Percentiles rank a stretch among this genome's conserved stretches.
Conservation (phyloP, 2,113 vertebrate genomes). For the Poecile atricapillus region DNA sequence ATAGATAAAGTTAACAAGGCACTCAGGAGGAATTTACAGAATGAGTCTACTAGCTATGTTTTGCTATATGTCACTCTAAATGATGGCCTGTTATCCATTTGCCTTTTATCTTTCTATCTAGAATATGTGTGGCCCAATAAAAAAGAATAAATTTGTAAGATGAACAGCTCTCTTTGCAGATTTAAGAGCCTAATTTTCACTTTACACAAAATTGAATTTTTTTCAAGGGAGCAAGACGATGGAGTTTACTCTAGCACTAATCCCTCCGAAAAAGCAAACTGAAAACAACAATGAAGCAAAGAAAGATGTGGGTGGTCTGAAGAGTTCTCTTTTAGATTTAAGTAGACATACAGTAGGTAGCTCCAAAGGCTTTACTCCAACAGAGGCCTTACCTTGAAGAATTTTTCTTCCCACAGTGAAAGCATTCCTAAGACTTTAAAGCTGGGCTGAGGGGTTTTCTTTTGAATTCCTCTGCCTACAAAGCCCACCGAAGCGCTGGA, state of each 20-base stretch:
- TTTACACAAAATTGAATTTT: conserved; percentile 70
- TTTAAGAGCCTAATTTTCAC: conserved; percentile 81
- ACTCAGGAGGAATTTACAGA: conserved; percentile 45
- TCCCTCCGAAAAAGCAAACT: conserved; percentile 78
- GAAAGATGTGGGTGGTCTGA: conserved; percentile 76
- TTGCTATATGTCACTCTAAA: conserved; percentile 61
- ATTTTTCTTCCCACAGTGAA: conserved; percentile 55
- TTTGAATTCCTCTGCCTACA: conserved; percentile 30
- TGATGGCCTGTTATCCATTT: conserved; percentile 65
- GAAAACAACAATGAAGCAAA: conserved; percentile 63
- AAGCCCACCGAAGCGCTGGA: not conserved
- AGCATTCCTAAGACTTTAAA: conserved; percentile 43
- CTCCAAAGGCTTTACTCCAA: conserved; percentile 29
- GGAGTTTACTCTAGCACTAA: conserved; percentile 75
- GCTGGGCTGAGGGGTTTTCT: conserved; percentile 14
- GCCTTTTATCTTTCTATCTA: conserved; percentile 75
- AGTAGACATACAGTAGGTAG: conserved; percentile 59
- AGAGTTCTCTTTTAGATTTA: conserved; percentile 65
- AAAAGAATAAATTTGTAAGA: conserved; percentile 81
- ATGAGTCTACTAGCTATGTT: conserved; percentile 40
- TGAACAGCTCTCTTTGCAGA: conserved; percentile 79
- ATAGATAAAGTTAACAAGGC: conserved; percentile 42
- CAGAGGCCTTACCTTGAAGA: conserved; percentile 46
- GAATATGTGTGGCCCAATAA: conserved; percentile 79
- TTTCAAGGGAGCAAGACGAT: conserved; percentile 63